Conservation (phyloP, 2,113 vertebrate genomes). For the Caloenas nicobarica region DNA sequence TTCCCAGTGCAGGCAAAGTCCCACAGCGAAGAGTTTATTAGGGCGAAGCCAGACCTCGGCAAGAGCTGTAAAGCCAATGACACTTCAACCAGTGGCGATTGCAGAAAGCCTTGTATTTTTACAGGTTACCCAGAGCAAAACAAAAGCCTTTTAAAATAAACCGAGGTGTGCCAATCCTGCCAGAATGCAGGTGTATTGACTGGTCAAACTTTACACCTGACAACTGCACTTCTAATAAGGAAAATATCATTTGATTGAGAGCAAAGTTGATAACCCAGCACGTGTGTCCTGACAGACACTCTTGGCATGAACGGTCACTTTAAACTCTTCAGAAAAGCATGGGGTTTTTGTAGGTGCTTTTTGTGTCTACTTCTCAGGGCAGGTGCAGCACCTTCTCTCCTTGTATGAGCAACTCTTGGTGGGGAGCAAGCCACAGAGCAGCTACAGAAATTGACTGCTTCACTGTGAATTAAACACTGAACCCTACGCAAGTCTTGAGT, state of each 20-base stretch:
- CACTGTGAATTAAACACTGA: neutral
- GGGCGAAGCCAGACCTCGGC: neutral
- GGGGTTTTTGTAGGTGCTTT: neutral
- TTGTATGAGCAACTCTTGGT: neutral
- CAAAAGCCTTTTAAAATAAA: neutral
- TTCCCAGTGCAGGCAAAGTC: too few relatives aligned
- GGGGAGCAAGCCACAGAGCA: neutral
- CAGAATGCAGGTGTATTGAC: neutral
- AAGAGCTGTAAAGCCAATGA: neutral
- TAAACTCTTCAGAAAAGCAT: neutral
- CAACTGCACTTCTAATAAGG: neutral
- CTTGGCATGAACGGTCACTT: neutral
- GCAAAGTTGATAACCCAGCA: neutral
- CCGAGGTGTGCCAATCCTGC: neutral
- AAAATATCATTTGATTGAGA: neutral
- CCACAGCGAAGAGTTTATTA: fast-evolving
- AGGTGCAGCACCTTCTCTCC: neutral
- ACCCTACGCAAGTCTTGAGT: neutral
- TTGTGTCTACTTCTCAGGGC: neutral
- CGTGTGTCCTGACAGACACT: fast-evolving
- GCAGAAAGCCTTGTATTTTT: neutral
- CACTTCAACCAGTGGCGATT: too few relatives aligned
- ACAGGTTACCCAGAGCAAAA: neutral
- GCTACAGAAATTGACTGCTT: neutral
- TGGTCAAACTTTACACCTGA: fast-evolving